Evolutionary conservation across 2,797 vertebrate genomes (phyloP).

Genomic region (Iguana delicatissima): DNA sequence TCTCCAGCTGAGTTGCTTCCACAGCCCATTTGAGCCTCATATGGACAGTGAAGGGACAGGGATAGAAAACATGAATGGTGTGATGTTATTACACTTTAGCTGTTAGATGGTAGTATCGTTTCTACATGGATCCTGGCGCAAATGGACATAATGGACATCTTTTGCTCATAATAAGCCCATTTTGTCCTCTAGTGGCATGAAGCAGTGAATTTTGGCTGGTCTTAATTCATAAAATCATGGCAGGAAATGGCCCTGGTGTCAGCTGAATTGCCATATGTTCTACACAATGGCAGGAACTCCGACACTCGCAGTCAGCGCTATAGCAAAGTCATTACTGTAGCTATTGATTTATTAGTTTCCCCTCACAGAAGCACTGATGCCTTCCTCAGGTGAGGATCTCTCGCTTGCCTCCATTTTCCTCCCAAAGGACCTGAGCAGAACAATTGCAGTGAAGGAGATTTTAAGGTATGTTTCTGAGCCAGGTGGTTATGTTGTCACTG

Average conservation of each 20-base stretch:
- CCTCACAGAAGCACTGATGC: not conserved
- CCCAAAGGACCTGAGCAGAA: not conserved
- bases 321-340: slow-evolving; percentile 19
- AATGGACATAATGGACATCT: slow-evolving; percentile 1
- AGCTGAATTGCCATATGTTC: not conserved
- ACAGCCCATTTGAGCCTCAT: not conserved
- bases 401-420: not conserved
- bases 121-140: not conserved
- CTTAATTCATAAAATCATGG: slow-evolving; percentile 9
- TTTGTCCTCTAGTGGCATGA: slow-evolving; percentile 1
- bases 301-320: not conserved
- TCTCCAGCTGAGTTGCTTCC: not conserved
- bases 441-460: not conserved
- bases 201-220: not conserved
- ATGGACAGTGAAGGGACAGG: not conserved
- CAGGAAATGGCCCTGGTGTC: slow-evolving; percentile 15
- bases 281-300: not conserved
- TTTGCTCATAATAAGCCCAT: slow-evolving; percentile 11
- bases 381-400: not conserved
- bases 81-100: not conserved
- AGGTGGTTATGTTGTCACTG: not conserved
- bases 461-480: not conserved
- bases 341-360: slow-evolving; percentile 9
- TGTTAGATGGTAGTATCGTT: not conserved
- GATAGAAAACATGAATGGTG: not conserved